Evolutionary conservation across 1,140 invertebrate genomes (phyloP), one percentile per base, ranked within the genome.

Genomic region (Homarus americanus): DNA sequence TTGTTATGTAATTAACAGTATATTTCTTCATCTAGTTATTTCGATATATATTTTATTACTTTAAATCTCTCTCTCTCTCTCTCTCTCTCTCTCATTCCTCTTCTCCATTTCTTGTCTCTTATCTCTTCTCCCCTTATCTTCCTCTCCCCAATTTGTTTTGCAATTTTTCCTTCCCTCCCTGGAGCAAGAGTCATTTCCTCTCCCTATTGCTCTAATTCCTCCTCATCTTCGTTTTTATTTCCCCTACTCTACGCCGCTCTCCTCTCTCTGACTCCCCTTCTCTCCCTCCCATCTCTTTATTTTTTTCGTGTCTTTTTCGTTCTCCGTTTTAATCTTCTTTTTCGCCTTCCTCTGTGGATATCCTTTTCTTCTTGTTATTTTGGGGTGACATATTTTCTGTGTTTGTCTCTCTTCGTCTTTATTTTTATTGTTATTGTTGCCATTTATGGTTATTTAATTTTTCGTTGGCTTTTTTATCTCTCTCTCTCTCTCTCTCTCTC

Each of bases 361-460:
- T 73, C 89, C 73, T 82, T 82, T 82, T 85, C 83, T 86, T 82
- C 82, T 85, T 82, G 85, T 91, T 91, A 82, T 91, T 82, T 91
- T 91, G 85, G 89, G 83, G 28, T 82, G 89, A 72, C 89, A 91
- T 85, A 91, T 91, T 85, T 82, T 85, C 85, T 86, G 89, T 85
- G 89, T 80, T 75, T 36, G 80, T 91, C n/a, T n/a, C n/a, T n/a
- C n/a, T n/a, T n/a, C n/a, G n/a, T n/a, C n/a, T n/a, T n/a, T n/a
- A n/a, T n/a, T n/a, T n/a, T n/a, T n/a, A n/a, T n/a, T n/a, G n/a
- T n/a, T n/a, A n/a, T n/a, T n/a, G n/a, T n/a, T n/a, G n/a, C n/a
- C n/a, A 82, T 85, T 91, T 91, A 91, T 91, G 89, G 75, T 91
- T 82, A 91, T 91, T 76, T 78, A 53, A n/a, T n/a, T n/a, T 82